Evolutionary conservation across 2,888 invertebrate genomes (phyloP).

Genomic region (Fabriciana adippe): DNA sequence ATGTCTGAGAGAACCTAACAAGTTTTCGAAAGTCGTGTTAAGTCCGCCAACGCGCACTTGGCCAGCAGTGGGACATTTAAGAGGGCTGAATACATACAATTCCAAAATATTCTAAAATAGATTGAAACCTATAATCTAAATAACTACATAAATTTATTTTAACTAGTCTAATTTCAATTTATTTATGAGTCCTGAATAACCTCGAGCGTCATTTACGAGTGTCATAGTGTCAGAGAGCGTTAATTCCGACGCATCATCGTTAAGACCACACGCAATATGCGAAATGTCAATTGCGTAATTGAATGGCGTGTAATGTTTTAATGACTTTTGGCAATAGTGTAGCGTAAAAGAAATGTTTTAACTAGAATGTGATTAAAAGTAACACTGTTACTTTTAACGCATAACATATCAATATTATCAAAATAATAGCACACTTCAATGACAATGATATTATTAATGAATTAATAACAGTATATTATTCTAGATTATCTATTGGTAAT

Average conservation of each 20-base stretch:
- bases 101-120: background rate
- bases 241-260: constrained; percentile 54
- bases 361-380: no score
- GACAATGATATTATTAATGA: no score
- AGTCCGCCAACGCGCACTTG: no score
- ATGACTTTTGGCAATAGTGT: constrained; percentile 4
- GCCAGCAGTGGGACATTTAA: no score
- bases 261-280: constrained; percentile 63
- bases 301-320: constrained; percentile 39
- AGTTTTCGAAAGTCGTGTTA: no score
- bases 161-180: constrained; percentile 42
- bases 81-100: no score
- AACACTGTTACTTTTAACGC: no score
- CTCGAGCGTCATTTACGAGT: constrained; percentile 55
- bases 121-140: background rate
- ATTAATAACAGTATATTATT: no score
- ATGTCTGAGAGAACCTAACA: no score
- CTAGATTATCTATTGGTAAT: no score
- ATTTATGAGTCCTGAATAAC: constrained; percentile 51
- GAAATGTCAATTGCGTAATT: constrained; percentile 65
- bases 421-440: no score
- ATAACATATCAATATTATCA: no score
- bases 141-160: constrained; percentile 21
- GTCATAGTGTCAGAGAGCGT: constrained; percentile 54
- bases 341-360: background rate